A percentile compares a stretch with the other conserved stretches of the same genome.
phyloP scores from a whole-genome alignment of 2,113 vertebrate species.

The Dipodomys stephensi region DNA sequence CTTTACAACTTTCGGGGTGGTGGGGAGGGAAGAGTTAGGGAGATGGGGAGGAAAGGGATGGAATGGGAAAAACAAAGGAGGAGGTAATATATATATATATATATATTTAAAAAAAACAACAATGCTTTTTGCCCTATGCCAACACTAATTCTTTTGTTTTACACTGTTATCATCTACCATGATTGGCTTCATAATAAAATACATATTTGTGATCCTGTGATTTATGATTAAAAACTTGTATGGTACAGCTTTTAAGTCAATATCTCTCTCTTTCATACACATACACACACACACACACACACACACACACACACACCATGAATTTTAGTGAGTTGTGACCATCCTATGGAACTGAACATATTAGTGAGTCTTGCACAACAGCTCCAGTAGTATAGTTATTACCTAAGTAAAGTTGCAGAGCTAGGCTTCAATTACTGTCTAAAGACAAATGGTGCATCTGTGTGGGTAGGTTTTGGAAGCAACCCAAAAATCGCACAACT shows the following conservation, averaged over 20 bases:
- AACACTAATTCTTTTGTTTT: background rate
- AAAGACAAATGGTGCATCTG: background rate
- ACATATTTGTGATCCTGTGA: background rate
- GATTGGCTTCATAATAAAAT: background rate
- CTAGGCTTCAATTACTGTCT: background rate
- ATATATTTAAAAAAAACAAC: too few species aligned
- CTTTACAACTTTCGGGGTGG: too few species aligned
- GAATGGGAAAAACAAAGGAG: too few species aligned
- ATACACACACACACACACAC: background rate
- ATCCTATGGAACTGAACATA: background rate
- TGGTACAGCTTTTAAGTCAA: background rate
- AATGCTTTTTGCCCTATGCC: background rate
- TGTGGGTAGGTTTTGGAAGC: conserved; percentile 2
- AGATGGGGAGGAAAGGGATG: too few species aligned
- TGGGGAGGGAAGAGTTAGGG: too few species aligned
- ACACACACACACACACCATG: background rate
- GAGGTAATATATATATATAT: too few species aligned
- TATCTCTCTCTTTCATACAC: background rate
- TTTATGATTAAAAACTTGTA: background rate
- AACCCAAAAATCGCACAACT: background rate
- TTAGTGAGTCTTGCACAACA: background rate
- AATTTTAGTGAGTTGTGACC: background rate
- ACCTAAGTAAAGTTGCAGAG: background rate
- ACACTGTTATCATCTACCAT: background rate
- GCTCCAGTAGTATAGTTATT: background rate